Evolutionary conservation across 2,888 invertebrate species (phyloP).

Genomic region (Aleiodes leptofemur): DNA sequence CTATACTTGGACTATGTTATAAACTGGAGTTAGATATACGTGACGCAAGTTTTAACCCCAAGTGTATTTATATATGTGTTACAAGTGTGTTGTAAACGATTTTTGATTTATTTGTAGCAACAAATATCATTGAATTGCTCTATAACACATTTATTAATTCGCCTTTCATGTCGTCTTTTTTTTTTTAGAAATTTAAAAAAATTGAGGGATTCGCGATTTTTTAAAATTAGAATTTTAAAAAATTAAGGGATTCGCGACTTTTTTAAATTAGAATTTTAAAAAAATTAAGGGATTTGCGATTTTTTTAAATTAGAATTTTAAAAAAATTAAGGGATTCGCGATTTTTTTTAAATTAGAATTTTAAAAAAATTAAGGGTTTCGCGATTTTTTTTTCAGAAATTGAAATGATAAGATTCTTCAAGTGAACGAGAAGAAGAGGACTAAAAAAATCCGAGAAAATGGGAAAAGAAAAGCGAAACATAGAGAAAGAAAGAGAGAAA

Average conservation of each 20-base stretch:
- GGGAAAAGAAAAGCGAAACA: neutral
- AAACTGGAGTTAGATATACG: constrained; percentile 39
- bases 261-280: neutral
- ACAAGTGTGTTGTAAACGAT: constrained; percentile 23
- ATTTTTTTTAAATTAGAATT: neutral
- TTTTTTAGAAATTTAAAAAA: neutral
- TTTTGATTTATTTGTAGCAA: constrained; percentile 11
- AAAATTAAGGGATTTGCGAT: neutral
- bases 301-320: neutral
- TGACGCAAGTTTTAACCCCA: constrained; percentile 46
- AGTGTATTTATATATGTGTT: constrained; percentile 46
- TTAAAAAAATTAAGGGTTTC: neutral
- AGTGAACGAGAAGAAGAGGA: constrained; percentile 47
- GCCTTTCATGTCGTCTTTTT: neutral
- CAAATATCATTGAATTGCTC: constrained; percentile 22
- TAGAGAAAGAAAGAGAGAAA: constrained; percentile 18
- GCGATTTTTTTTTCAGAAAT: no score
- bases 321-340: neutral
- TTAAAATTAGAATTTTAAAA: neutral
- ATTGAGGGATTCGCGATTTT: neutral
- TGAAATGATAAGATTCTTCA: neutral
- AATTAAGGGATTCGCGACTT: neutral
- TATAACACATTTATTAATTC: constrained; percentile 2
- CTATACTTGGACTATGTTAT: constrained; percentile 39
- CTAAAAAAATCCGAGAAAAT: constrained; percentile 31